phyloP scores from a whole-genome alignment of 2,113 vertebrate genomes.

The Pangasianodon gigas region DNA sequence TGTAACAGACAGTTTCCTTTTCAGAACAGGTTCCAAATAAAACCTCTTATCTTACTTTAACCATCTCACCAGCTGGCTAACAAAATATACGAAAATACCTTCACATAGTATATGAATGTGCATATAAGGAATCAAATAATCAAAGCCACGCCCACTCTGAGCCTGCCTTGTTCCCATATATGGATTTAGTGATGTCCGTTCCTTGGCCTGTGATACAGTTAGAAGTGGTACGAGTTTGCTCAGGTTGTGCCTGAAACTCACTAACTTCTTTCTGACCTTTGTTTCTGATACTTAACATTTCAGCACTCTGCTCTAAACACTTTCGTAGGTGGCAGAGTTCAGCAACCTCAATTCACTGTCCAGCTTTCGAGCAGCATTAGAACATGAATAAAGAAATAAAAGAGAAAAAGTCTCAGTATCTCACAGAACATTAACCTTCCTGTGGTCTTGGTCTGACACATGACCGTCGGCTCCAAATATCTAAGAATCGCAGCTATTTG shows the following conservation, averaged over 20 bases:
- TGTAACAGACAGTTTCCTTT: not conserved
- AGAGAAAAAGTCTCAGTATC: not conserved
- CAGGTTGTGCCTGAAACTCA: not conserved
- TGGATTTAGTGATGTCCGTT: not conserved
- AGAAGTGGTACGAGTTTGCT: not conserved
- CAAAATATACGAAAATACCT: not conserved
- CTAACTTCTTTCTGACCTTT: not conserved
- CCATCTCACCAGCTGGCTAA: not conserved
- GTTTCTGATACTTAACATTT: not conserved
- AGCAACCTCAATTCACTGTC: not conserved
- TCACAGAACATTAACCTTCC: constrained; percentile 22
- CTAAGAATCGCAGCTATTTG: not conserved
- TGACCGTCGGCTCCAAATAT: not conserved
- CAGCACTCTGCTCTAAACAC: not conserved
- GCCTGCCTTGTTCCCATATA: not conserved
- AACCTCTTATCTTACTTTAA: not conserved
- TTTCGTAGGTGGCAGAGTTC: not conserved
- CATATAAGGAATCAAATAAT: not conserved
- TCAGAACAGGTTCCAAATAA: not conserved
- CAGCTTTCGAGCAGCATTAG: not conserved
- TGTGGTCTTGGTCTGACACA: not conserved
- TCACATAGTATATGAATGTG: not conserved
- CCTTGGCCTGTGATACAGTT: not conserved
- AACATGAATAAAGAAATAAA: constrained; percentile 12
- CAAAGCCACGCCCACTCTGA: not conserved